Conservation (phyloP, 1,140 invertebrate species). For the Telenomus remus region DNA sequence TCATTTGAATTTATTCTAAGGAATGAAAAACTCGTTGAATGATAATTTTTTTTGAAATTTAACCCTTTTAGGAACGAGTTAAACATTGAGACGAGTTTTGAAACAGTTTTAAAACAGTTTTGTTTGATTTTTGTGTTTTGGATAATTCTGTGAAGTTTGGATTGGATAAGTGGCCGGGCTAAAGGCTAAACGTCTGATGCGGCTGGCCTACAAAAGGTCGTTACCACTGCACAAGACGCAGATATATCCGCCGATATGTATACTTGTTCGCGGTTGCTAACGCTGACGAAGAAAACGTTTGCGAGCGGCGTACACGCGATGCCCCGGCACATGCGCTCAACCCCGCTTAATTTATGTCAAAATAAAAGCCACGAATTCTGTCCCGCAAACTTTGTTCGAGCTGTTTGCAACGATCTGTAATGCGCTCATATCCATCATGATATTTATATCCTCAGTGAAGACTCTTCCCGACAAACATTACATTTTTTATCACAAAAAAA, state of each 20-base stretch:
- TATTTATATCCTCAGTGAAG: conserved; percentile 25
- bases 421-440: not conserved
- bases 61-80: no score
- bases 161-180: conserved; percentile 44
- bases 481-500: no score
- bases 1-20: conserved; percentile 18
- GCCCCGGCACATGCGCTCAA: conserved; percentile 36
- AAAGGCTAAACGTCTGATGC: conserved; percentile 54
- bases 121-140: no score
- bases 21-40: no score
- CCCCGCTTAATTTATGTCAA: conserved; percentile 35
- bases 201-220: conserved; percentile 58
- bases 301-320: conserved; percentile 42
- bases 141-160: conserved; percentile 38
- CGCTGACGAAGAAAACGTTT: conserved; percentile 47
- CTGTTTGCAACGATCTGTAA: conserved; percentile 1
- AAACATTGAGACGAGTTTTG: no score
- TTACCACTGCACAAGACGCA: conserved; percentile 53
- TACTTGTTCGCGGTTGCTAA: conserved; percentile 35
- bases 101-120: no score
- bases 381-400: conserved; percentile 32
- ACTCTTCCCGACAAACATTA: no score
- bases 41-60: no score
- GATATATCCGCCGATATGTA: conserved; percentile 35
- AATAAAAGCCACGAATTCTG: conserved; percentile 40